Base-by-base conservation (phyloP, 2,888 invertebrate species). In the Euphydryas editha region DNA sequence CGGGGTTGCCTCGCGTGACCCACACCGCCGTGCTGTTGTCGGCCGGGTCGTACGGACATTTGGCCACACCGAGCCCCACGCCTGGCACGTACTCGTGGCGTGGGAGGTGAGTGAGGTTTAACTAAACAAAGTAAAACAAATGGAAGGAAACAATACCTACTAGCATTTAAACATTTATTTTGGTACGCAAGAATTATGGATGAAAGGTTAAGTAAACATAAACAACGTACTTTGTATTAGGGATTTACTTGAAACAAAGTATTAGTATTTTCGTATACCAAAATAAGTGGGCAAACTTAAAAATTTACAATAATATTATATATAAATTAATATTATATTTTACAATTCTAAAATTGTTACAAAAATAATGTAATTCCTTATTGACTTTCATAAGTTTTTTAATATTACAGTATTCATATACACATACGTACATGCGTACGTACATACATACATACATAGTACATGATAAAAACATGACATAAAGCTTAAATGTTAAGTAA, bases 21-120 rank as follows among this genome's bases (percentile, higher is more conserved):
- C 95, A 95, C 44, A 96, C 94, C 5, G 95, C 95, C 2, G 96
- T 96, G 75, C 95, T 95, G 88, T 96, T 96, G 84, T 96, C 95
- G 66, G 94, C 94, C 0, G 95, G 95, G 85, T 96, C 95, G 79
- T 95, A 95, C 11, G 96, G 95, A 81, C 96, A 96, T 79, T 95
- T 94, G 57, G 95, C 96, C 63, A 94, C 94, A 24, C 95, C 95
- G 64, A 93, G 87, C n/a, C 95, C 95, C 64, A 95, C 93, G 64
- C 94, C 95, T 42, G 94, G 94, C 72, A 94, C 93, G 78, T 94
- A 94, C 77, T 94, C 94, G 77, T 94, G 93, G 58, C 94, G 86
- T 11, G 93, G 93, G 59, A 94, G 85, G 72, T 94, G 94, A 20
- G 94, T 94, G 66, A 94, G 82, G 76, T 94, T 94, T 72, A 93